Conservation (phyloP, 2,797 vertebrate species). For the Sebastes nivosus region DNA sequence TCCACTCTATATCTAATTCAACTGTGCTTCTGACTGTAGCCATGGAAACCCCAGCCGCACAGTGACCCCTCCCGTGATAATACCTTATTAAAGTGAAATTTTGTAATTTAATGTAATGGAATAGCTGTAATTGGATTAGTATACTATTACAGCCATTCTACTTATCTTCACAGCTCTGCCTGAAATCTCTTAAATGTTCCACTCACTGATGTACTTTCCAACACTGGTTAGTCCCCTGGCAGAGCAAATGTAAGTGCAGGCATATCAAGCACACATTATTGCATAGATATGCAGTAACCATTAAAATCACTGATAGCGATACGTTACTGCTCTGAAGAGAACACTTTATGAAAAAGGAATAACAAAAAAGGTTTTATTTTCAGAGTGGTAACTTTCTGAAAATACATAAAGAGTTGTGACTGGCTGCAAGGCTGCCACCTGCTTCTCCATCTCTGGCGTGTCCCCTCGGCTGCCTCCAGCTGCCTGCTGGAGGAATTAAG, state of each 20-base stretch:
- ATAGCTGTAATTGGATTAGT: slow-evolving; percentile 73
- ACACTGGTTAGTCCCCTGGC: slow-evolving; percentile 18
- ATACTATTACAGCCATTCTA: slow-evolving; percentile 58
- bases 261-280: slow-evolving; percentile 34
- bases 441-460: slow-evolving; percentile 48
- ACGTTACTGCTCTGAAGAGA: slow-evolving; percentile 7
- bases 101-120: slow-evolving; percentile 65
- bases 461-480: slow-evolving; percentile 52
- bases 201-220: slow-evolving; percentile 43
- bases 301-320: slow-evolving; percentile 28
- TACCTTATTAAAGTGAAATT: slow-evolving; percentile 68
- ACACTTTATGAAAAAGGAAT: not conserved
- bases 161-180: slow-evolving; percentile 66
- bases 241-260: slow-evolving; percentile 18
- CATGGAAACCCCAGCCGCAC: slow-evolving; percentile 65
- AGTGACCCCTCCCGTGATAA: slow-evolving; percentile 61
- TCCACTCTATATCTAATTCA: slow-evolving; percentile 66
- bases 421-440: slow-evolving; percentile 40
- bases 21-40: slow-evolving; percentile 55
- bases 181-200: slow-evolving; percentile 61
- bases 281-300: slow-evolving; percentile 20
- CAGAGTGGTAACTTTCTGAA: slow-evolving; percentile 14
- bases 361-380: slow-evolving; percentile 19
- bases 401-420: slow-evolving; percentile 1
- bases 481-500: slow-evolving; percentile 72